These are phyloP conservation scores for Orchesella cincta DNA, from an alignment of 1,140 invertebrate genomes.

Conservation along the genomic window DNA sequence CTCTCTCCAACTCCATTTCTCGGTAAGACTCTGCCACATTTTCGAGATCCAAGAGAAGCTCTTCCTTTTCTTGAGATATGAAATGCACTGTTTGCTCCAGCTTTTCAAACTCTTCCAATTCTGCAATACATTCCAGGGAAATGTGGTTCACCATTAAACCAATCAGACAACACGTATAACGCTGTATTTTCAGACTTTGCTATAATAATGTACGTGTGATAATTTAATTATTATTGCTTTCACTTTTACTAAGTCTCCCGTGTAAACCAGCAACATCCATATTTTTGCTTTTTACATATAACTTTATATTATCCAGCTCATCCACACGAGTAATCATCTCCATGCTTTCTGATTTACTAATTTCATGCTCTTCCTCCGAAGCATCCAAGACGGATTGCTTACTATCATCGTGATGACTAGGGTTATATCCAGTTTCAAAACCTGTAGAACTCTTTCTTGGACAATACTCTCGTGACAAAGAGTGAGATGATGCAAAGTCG, in stretches of 20 bases:
- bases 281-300: not conserved
- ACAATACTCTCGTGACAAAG: too few species aligned
- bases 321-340: not conserved
- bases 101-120: conserved; percentile 31
- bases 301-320: not conserved
- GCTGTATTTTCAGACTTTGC: too few species aligned
- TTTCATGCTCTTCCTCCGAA: not conserved
- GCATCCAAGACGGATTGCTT: too few species aligned
- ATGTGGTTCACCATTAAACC: too few species aligned
- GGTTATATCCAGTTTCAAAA: too few species aligned
- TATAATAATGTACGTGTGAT: not conserved
- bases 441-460: too few species aligned
- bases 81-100: not conserved
- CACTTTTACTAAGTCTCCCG: conserved; percentile 1
- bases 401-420: too few species aligned
- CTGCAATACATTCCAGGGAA: too few species aligned
- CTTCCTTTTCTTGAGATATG: conserved; percentile 30
- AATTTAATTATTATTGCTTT: not conserved
- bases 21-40: conserved; percentile 30
- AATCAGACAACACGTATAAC: too few species aligned
- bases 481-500: too few species aligned
- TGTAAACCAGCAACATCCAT: not conserved
- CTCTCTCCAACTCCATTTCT: conserved; percentile 10
- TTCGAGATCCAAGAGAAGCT: conserved; percentile 34
- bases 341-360: not conserved